These are phyloP conservation scores for Zapornia atra DNA, from an alignment of 2,113 vertebrate genomes.

Conservation along the genomic window DNA sequence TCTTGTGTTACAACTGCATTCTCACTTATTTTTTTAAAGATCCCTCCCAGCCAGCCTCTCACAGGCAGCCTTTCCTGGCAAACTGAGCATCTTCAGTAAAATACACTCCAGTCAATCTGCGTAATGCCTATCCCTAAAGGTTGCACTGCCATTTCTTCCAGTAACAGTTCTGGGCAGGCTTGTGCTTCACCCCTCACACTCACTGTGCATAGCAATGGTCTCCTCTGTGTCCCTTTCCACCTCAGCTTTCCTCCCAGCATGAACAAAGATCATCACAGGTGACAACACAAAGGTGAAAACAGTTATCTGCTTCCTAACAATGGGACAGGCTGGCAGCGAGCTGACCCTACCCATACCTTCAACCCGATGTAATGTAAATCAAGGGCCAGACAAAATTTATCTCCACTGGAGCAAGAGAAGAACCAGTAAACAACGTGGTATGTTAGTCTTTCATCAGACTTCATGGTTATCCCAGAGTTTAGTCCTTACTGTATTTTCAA, in stretches of 20 bases:
- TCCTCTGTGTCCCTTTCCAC: not conserved
- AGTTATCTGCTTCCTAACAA: not conserved
- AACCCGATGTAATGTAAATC: not conserved
- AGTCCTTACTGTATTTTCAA: not conserved
- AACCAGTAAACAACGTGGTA: not conserved
- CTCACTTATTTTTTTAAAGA: not conserved
- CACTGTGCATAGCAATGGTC: not conserved
- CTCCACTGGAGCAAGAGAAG: not conserved
- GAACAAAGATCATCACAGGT: not conserved
- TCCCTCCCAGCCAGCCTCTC: not conserved
- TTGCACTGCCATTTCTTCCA: not conserved
- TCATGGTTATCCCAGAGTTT: not conserved
- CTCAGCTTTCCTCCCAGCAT: not conserved
- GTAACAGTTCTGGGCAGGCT: not conserved
- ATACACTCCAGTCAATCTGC: not conserved
- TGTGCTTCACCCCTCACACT: not conserved
- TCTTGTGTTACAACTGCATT: not conserved
- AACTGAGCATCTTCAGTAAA: not conserved
- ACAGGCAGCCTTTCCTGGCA: not conserved
- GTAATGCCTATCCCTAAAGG: not conserved
- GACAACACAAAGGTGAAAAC: not conserved
- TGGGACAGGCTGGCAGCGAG: not conserved
- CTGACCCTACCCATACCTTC: not conserved
- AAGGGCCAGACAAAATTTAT: not conserved
- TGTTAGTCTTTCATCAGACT: not conserved